Conservation (phyloP, 35 echinoderm and acorn worm genomes). For the Apostichopus japonicus region DNA sequence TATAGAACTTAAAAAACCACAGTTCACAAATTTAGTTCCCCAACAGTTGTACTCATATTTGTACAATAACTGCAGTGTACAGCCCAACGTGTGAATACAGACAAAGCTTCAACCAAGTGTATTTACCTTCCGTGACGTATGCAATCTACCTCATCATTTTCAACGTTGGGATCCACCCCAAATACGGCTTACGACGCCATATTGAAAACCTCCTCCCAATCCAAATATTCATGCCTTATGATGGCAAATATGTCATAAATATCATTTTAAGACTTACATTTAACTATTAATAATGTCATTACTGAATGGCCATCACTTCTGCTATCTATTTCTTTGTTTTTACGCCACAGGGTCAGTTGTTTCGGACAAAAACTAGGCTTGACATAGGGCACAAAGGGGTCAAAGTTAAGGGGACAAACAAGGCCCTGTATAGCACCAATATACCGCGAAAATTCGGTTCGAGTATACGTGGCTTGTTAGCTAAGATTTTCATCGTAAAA, state of each 20-base stretch:
- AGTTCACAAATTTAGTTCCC: not conserved
- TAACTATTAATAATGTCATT: not conserved
- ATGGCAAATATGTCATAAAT: not conserved
- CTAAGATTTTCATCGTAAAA: not conserved
- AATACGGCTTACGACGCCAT: slow-evolving; percentile 57
- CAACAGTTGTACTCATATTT: no score
- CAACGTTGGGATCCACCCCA: slow-evolving; percentile 52
- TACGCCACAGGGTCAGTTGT: slow-evolving; percentile 57
- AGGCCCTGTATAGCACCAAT: slow-evolving; percentile 36
- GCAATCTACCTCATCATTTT: slow-evolving; percentile 34
- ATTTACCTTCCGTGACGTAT: slow-evolving; percentile 36
- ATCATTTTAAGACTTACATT: not conserved
- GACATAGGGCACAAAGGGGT: slow-evolving; percentile 69
- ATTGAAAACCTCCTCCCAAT: slow-evolving; percentile 58
- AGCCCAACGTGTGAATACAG: not conserved
- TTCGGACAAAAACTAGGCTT: slow-evolving; percentile 61
- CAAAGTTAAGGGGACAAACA: slow-evolving; percentile 67
- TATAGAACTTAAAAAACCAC: not conserved
- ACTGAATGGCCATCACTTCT: not conserved
- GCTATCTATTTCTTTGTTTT: slow-evolving; percentile 33
- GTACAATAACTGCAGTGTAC: not conserved
- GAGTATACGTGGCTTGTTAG: not conserved
- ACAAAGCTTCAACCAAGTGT: not conserved
- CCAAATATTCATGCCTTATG: slow-evolving; percentile 3
- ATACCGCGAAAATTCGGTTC: slow-evolving; percentile 60